Base-by-base conservation (phyloP, 2,113 vertebrate species). In the Manacus vitellinus region DNA sequence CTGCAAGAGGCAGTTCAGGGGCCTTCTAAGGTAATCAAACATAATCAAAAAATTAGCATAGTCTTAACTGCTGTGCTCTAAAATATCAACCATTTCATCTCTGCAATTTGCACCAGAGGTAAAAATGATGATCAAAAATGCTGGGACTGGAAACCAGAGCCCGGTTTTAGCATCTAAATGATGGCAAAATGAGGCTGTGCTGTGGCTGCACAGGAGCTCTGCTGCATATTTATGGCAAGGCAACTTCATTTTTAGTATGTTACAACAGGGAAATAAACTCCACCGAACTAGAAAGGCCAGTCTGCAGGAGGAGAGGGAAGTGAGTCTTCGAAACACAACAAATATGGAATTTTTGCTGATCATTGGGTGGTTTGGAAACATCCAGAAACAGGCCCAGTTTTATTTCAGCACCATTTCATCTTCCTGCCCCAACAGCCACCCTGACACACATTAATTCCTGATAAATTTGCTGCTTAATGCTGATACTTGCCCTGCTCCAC, bases 151-250 rank as follows among this genome's bases (percentile, higher is more conserved):
- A 24, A 61, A 56, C 0, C 35, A 59, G 3, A 59, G 73, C 19
- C 7, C 22, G 21, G 37, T 8, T 12, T 39, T 2, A 28, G 39
- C 30, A 13, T 10, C 14, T 9, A 35, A 33, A 5, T 3, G 9
- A 9, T 2, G 14, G 71, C 27, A 59, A 37, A 6, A 17, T 4
- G 37, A 52, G n/a, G 27, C 31, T 41, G 22, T 18, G 39, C 49
- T 13, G 19, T 39, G 44, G 43, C 43, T 21, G 28, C 31, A 27
- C 4, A 10, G 20, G 37, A 27, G 62, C 30, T 13, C 6, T 35
- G 56, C 52, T 33, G 47, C 1, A 1, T 1, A 4, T 25, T 31
- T 6, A n/a, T 8, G 46, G 67, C 24, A n/a, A 22, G 20, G 0
- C 56, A 79, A 74, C 4, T 12, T 3, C 46, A 46, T 10, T n/a